Evolutionary conservation across 2,888 invertebrate species (phyloP).

Genomic region (Cataglyphis livida): DNA sequence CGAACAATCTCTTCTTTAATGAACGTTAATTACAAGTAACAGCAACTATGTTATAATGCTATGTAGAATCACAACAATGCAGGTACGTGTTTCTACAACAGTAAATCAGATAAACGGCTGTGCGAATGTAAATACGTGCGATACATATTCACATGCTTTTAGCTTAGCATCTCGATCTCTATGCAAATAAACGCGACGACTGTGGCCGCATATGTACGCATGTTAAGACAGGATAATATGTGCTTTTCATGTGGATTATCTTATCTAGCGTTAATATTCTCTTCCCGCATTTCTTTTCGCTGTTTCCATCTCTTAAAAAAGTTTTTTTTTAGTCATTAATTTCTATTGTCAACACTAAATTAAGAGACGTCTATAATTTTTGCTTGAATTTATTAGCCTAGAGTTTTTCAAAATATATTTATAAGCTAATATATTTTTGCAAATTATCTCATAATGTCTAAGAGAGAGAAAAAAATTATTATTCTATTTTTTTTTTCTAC

Average conservation of each 20-base stretch:
- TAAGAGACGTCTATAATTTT: not conserved
- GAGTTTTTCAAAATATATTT: not conserved
- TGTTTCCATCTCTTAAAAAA: not conserved
- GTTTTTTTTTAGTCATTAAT: slow-evolving; percentile 9
- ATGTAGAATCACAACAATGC: slow-evolving; percentile 50
- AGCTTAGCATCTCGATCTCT: slow-evolving; percentile 76
- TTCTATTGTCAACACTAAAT: not conserved
- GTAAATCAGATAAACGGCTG: slow-evolving; percentile 71
- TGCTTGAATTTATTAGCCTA: not conserved
- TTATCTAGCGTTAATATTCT: slow-evolving; percentile 28
- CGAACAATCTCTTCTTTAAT: slow-evolving; percentile 9
- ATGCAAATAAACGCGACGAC: slow-evolving; percentile 73
- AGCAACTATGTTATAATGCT: not conserved
- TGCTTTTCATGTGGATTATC: slow-evolving; percentile 26
- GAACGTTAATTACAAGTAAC: slow-evolving; percentile 13
- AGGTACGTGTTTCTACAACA: slow-evolving; percentile 58
- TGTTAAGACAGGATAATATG: slow-evolving; percentile 38
- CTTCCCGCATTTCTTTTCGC: not conserved
- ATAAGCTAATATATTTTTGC: not conserved
- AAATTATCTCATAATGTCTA: not conserved
- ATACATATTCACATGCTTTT: slow-evolving; percentile 77
- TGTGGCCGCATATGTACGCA: slow-evolving; percentile 28
- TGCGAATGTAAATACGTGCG: slow-evolving; percentile 73
- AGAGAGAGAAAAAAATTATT: not conserved
- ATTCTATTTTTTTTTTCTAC: not conserved